Conservation (phyloP, 2,888 invertebrate species). For the Gastrophysa polygoni region DNA sequence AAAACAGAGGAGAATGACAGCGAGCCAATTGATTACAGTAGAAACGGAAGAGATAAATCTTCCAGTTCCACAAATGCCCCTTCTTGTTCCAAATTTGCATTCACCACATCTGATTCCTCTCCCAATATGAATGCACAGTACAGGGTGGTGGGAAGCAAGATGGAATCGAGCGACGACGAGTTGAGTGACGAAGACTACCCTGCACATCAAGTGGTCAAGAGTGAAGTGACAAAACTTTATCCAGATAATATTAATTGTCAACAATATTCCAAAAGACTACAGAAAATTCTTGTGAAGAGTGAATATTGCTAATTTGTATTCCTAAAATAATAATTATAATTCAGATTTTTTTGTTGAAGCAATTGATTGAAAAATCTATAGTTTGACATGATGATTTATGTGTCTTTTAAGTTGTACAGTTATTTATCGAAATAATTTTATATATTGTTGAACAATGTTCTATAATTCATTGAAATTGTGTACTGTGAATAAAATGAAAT, state of each 20-base stretch:
- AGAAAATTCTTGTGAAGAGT: conserved; percentile 32
- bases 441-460: conserved; percentile 35
- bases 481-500: conserved; percentile 29
- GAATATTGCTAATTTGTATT: conserved; percentile 31
- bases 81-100: conserved; percentile 28
- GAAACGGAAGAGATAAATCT: conserved; percentile 4
- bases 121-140: conserved; percentile 1
- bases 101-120: conserved; percentile 10
- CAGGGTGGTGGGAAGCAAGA: not conserved
- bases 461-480: conserved; percentile 28
- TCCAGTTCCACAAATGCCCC: conserved; percentile 20
- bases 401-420: conserved; percentile 36
- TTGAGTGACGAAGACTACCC: conserved; percentile 23
- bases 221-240: conserved; percentile 27
- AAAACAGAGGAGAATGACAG: not conserved
- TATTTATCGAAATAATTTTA: conserved; percentile 38
- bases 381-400: not conserved
- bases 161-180: conserved; percentile 8
- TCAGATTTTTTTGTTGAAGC: conserved; percentile 31
- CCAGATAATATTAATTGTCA: conserved; percentile 13
- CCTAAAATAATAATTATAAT: conserved; percentile 36
- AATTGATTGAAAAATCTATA: not conserved
- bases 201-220: conserved; percentile 21
- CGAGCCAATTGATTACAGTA: not conserved
- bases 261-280: conserved; percentile 21